Evolutionary conservation across 2,113 vertebrate species (phyloP).

Genomic region (Eurystomus gularis): DNA sequence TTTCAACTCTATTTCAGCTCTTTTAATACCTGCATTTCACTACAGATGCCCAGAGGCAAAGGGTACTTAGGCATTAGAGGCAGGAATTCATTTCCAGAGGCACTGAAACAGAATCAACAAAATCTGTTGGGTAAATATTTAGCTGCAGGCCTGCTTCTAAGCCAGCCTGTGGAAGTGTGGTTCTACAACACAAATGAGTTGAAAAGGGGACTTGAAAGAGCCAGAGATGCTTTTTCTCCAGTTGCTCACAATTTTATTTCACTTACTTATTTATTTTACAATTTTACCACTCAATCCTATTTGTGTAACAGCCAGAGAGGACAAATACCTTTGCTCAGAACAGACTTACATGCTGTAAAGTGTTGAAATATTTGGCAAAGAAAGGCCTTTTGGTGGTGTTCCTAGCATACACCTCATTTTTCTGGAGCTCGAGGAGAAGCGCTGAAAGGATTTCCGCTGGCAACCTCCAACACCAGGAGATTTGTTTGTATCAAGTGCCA

Average conservation of each 20-base stretch:
- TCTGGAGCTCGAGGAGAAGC: not conserved
- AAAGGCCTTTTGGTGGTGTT: not conserved
- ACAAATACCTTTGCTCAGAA: not conserved
- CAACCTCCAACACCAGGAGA: not conserved
- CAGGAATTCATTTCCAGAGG: slow-evolving; percentile 40
- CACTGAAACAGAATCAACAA: slow-evolving; percentile 18
- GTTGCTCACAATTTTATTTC: not conserved
- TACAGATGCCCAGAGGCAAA: slow-evolving; percentile 33
- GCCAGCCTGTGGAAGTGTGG: not conserved
- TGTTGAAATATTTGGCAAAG: not conserved
- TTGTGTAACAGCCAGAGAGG: not conserved
- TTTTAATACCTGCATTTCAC: slow-evolving; percentile 25
- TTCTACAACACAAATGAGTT: slow-evolving; percentile 25
- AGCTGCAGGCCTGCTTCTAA: slow-evolving; percentile 35
- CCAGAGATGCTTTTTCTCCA: not conserved
- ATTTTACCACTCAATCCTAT: not conserved
- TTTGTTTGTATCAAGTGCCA: not conserved
- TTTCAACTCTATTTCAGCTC: not conserved
- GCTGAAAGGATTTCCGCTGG: not conserved
- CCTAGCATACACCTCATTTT: not conserved
- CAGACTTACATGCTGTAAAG: not conserved
- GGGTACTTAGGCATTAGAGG: slow-evolving; percentile 11
- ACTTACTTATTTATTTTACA: not conserved
- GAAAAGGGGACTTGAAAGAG: not conserved
- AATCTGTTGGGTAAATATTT: slow-evolving; percentile 62